Percentiles rank a stretch among this genome's conserved stretches.
Conservation (phyloP, 1,140 invertebrate genomes). For the Diplogasteroides magnus region DNA sequence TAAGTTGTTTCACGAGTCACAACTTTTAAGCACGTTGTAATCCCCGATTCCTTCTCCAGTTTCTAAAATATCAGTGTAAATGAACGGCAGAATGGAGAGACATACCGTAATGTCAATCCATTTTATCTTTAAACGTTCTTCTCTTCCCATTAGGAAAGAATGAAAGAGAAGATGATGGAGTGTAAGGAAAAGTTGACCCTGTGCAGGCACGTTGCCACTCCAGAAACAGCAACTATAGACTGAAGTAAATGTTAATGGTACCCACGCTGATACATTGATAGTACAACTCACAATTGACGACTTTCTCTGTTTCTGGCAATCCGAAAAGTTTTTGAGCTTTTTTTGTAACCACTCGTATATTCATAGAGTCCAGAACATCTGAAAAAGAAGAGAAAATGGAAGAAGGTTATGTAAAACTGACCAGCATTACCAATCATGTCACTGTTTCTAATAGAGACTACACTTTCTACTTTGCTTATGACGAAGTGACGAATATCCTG, state of each 20-base stretch:
- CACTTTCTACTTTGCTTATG: slow-evolving; percentile 86
- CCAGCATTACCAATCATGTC: slow-evolving; percentile 41
- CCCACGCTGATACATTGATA: too few species aligned
- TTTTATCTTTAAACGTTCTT: slow-evolving; percentile 78
- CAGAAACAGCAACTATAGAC: slow-evolving; percentile 74
- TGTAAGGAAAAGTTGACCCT: slow-evolving; percentile 92
- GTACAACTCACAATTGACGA: slow-evolving; percentile 94
- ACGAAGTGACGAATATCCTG: slow-evolving; percentile 92
- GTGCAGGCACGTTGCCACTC: slow-evolving; percentile 81
- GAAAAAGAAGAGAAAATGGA: slow-evolving; percentile 5
- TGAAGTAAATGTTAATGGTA: slow-evolving; percentile 35
- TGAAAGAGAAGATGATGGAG: slow-evolving; percentile 93
- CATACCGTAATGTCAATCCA: slow-evolving; percentile 63
- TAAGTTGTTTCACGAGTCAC: slow-evolving; percentile 67
- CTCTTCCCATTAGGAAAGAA: slow-evolving; percentile 82
- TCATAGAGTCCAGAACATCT: slow-evolving; percentile 59
- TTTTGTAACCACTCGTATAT: slow-evolving; percentile 69
- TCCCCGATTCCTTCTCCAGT: slow-evolving; percentile 55
- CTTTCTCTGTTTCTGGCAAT: slow-evolving; percentile 83
- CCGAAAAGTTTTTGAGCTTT: slow-evolving; percentile 85
- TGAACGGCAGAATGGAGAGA: slow-evolving; percentile 18
- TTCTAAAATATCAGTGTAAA: slow-evolving; percentile 43
- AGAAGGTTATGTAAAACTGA: slow-evolving; percentile 19
- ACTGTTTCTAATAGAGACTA: slow-evolving; percentile 65
- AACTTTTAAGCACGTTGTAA: slow-evolving; percentile 77